Evolutionary conservation across 2,797 vertebrate genomes (phyloP).

Genomic region (Sus cebifrons): DNA sequence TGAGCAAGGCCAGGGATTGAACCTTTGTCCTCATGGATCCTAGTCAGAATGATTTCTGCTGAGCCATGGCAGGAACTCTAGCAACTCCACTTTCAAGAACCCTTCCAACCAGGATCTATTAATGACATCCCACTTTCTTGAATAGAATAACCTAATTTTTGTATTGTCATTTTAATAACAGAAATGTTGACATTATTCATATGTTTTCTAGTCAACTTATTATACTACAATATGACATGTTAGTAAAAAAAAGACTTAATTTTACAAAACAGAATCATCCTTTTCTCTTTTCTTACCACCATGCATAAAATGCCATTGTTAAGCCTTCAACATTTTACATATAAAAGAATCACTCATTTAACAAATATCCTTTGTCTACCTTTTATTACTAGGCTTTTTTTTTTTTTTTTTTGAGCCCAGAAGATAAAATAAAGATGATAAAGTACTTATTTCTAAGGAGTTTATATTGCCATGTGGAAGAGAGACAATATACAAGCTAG

Average conservation of each 20-base stretch:
- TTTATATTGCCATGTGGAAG: background rate
- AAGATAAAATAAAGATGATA: background rate
- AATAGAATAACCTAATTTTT: background rate
- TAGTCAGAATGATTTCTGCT: no score
- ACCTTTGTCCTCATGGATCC: no score
- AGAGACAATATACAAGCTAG: background rate
- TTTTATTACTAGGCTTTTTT: background rate
- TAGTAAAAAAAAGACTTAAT: constrained; percentile 17
- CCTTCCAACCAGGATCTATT: background rate
- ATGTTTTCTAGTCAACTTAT: background rate
- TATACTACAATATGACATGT: background rate
- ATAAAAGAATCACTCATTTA: constrained; percentile 59
- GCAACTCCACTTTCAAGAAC: background rate
- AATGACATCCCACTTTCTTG: background rate
- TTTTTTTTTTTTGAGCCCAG: background rate
- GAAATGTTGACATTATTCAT: background rate
- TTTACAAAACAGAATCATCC: constrained; percentile 26
- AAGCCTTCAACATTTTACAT: background rate
- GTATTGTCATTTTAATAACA: background rate
- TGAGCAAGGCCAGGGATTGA: no score
- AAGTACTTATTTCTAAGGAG: background rate
- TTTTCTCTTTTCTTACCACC: constrained; percentile 31
- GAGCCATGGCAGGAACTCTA: background rate
- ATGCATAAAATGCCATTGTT: constrained; percentile 41
- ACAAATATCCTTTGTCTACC: constrained; percentile 39